These are phyloP conservation scores for Tamias sibiricus DNA, from an alignment of 2,113 vertebrate species.

Conservation along the genomic window DNA sequence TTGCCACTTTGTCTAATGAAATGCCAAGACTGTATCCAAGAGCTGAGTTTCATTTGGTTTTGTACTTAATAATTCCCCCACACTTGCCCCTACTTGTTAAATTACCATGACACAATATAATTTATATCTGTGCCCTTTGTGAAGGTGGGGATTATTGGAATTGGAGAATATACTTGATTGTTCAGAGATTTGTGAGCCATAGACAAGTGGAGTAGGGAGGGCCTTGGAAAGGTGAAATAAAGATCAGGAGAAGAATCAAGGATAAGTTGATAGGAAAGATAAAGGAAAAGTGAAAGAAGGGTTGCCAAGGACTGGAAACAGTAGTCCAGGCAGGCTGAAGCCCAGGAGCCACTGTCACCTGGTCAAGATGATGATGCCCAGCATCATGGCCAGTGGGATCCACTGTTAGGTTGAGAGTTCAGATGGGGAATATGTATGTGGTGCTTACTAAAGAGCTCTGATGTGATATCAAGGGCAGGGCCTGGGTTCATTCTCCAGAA, in stretches of 20 bases:
- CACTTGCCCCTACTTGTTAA: background rate
- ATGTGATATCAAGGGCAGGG: background rate
- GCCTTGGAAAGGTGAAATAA: background rate
- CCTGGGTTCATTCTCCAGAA: background rate
- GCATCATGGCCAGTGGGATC: background rate
- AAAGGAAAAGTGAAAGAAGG: background rate
- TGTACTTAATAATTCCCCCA: background rate
- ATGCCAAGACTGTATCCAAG: background rate
- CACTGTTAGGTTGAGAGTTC: background rate
- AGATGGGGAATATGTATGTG: background rate
- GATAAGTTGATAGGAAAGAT: background rate
- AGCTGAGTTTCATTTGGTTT: background rate
- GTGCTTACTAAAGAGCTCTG: background rate
- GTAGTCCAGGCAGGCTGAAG: background rate
- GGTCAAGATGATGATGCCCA: fast-evolving
- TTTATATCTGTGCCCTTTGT: background rate
- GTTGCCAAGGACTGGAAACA: background rate
- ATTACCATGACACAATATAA: background rate
- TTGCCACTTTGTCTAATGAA: background rate
- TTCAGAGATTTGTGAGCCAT: background rate
- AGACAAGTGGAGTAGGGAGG: background rate
- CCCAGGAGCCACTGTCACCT: background rate
- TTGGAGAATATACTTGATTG: background rate
- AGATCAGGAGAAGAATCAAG: background rate
- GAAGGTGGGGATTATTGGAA: background rate